These are phyloP conservation scores for Drosophila mojavensis DNA, from an alignment of 1,140 invertebrate genomes.

Conservation along the genomic window DNA sequence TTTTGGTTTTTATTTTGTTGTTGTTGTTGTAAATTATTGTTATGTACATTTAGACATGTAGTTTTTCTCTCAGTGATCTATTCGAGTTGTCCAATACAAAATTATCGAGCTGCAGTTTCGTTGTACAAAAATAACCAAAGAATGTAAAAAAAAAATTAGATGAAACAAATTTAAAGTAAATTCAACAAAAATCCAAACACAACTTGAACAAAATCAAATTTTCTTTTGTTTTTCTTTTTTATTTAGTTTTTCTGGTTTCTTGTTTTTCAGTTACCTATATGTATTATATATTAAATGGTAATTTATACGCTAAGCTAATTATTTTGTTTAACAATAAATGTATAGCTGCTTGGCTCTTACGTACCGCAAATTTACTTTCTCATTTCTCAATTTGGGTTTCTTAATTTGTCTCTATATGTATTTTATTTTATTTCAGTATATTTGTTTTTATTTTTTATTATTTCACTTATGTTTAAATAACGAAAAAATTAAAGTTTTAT, in stretches of 20 bases:
- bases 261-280: constrained; percentile 62
- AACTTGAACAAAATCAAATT: constrained; percentile 72
- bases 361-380: constrained; percentile 28
- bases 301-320: constrained; percentile 78
- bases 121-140: constrained; percentile 40
- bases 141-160: constrained; percentile 10
- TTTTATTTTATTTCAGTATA: constrained; percentile 22
- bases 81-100: constrained; percentile 1
- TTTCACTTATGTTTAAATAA: constrained; percentile 57
- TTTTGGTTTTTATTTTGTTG: constrained; percentile 6
- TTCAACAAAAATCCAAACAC: constrained; percentile 38
- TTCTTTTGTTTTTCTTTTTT: constrained; percentile 65
- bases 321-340: constrained; percentile 81
- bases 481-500: constrained; percentile 45
- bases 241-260: constrained; percentile 35
- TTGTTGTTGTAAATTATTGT: constrained; percentile 73
- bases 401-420: not conserved
- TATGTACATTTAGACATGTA: constrained; percentile 79
- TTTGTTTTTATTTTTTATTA: constrained; percentile 30
- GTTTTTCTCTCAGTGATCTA: constrained; percentile 38
- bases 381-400: constrained; percentile 19
- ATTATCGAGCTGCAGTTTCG: constrained; percentile 26
- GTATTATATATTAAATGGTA: constrained; percentile 78
- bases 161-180: constrained; percentile 18
- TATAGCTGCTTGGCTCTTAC: constrained; percentile 70